Evolutionary conservation across 2,888 invertebrate genomes (phyloP), one percentile per base, ranked within the genome.

Genomic region (Oligia strigilis): DNA sequence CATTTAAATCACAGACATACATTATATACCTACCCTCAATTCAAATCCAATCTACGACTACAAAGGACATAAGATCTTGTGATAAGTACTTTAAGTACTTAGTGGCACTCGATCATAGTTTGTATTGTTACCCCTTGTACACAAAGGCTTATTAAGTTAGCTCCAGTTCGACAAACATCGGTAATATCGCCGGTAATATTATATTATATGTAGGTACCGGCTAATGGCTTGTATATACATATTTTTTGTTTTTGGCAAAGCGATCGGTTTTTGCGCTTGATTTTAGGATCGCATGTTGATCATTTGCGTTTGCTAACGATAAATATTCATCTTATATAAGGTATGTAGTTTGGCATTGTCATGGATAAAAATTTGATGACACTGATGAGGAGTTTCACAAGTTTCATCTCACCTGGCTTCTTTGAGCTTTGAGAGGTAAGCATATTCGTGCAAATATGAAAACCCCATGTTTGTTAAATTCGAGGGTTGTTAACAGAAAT

Each of bases 111-210:
- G 55, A 77, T 72, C 46, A 65, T 29, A 77, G 55, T 60, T 52
- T 46, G 52, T 64, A 72, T 72, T 72, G 72, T 77, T 67, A 49
- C 36, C 66, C 6, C 19, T n/a, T 29, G 58, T 60, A 62, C 66
- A 77, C 71, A 83, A 72, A 55, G 46, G 52, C 11, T 77, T 72
- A 80, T 70, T 55, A 43, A 67, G 49, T 75, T 82, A 29, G 46
- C 14, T 40, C 46, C 40, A 46, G 52, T 77, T 72, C 66, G 29
- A 40, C 8, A 77, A 83, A 72, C 46, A 55, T 72, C 46, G 14
- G 72, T 81, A 46, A 60, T 62, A 55, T 69, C 2, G 3, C 17
- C 29, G 29, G 52, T 58, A 49, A 58, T 77, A 49, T 49, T 49
- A 49, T 62, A 49, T 40, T 29, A 19, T 13, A 46, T 4, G n/a